phyloP scores from a whole-genome alignment of 1,140 invertebrate species.

The Andricus grossulariae region DNA sequence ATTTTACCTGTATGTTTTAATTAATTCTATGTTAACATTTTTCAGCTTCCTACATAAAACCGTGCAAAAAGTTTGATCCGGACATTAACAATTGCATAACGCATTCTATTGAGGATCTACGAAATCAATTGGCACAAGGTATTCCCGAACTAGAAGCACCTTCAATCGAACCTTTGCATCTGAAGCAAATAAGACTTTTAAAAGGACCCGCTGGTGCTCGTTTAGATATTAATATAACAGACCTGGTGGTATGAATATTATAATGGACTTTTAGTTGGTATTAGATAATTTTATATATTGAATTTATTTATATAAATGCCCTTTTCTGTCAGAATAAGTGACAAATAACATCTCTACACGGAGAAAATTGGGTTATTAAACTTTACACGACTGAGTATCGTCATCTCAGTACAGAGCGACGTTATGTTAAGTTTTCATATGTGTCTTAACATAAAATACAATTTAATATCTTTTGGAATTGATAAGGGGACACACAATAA shows the following conservation, averaged over 20 bases:
- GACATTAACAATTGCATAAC: slow-evolving; percentile 81
- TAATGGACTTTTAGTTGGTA: too few relatives aligned
- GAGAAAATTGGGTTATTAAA: too few relatives aligned
- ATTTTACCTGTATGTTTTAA: neutral
- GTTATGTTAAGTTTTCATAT: too few relatives aligned
- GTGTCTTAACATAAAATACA: too few relatives aligned
- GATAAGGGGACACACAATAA: too few relatives aligned
- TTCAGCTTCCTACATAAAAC: slow-evolving; percentile 82
- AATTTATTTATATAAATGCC: too few relatives aligned
- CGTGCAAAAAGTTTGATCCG: slow-evolving; percentile 80
- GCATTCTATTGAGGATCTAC: slow-evolving; percentile 79
- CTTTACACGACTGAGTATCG: too few relatives aligned
- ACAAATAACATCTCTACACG: too few relatives aligned
- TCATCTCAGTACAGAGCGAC: too few relatives aligned
- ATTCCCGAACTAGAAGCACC: slow-evolving; percentile 83
- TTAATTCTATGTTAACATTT: neutral
- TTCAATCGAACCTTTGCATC: slow-evolving; percentile 79
- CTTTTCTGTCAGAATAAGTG: too few relatives aligned
- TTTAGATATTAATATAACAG: slow-evolving; percentile 79
- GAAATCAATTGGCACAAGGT: slow-evolving; percentile 78
- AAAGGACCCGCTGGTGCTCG: slow-evolving; percentile 78
- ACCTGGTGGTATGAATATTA: slow-evolving; percentile 74
- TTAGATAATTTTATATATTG: neutral
- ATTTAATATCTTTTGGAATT: too few relatives aligned
- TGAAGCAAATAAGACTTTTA: slow-evolving; percentile 78